phyloP scores from a whole-genome alignment of 2,888 invertebrate species.

The Rhaphigaster nebulosa region DNA sequence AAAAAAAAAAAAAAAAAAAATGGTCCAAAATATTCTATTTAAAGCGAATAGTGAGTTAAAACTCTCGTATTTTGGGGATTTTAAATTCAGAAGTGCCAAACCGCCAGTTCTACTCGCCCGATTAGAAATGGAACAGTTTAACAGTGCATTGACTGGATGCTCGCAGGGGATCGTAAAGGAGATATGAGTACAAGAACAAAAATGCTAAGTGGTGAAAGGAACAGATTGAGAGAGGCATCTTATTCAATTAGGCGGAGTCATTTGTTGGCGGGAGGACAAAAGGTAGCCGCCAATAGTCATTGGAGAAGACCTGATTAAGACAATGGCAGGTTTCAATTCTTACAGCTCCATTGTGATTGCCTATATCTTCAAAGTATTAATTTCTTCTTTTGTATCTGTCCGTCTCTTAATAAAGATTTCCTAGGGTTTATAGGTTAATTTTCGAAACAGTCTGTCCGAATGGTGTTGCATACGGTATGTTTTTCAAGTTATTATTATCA shows the following conservation, averaged over 20 bases:
- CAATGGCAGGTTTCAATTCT: constrained; percentile 34
- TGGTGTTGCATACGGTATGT: background rate
- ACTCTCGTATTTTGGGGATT: background rate
- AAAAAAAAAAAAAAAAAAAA: background rate
- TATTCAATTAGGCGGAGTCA: constrained; percentile 37
- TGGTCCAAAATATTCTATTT: background rate
- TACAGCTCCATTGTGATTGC: constrained; percentile 45
- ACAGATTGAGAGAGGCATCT: constrained; percentile 8
- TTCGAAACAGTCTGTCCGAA: background rate
- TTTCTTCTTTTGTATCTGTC: constrained; percentile 43
- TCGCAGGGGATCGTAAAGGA: background rate
- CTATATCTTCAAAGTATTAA: constrained; percentile 15
- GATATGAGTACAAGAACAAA: constrained; percentile 43
- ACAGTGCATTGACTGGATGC: constrained; percentile 29
- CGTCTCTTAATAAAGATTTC: constrained; percentile 2
- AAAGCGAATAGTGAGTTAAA: background rate
- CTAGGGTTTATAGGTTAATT: constrained; percentile 3
- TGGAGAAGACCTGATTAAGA: constrained; percentile 15
- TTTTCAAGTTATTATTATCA: background rate
- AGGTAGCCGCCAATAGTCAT: constrained; percentile 48
- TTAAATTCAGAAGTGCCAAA: background rate
- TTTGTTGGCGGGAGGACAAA: constrained; percentile 24
- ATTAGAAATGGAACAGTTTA: constrained; percentile 7
- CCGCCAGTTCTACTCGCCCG: background rate
- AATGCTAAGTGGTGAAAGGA: constrained; percentile 36